These are phyloP conservation scores for Panthera uncia DNA, from an alignment of 2,113 vertebrate species.

Conservation along the genomic window DNA sequence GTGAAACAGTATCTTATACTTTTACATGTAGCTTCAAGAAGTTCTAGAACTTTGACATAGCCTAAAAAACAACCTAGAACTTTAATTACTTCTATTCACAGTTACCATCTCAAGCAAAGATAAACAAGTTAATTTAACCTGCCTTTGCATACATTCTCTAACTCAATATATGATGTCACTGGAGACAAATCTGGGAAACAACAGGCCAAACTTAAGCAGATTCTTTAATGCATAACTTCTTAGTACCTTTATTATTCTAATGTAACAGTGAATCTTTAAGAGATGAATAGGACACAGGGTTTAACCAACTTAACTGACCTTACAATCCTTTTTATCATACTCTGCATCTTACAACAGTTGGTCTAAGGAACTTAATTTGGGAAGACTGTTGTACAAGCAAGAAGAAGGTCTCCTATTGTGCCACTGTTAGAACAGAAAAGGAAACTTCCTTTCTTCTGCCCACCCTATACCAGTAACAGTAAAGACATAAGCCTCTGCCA, in stretches of 20 bases:
- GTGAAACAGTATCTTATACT: background rate
- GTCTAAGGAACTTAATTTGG: slow-evolving; percentile 21
- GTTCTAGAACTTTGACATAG: background rate
- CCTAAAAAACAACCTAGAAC: background rate
- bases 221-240: background rate
- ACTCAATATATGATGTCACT: background rate
- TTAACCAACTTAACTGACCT: background rate
- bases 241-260: slow-evolving; percentile 8
- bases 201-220: background rate
- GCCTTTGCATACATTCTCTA: slow-evolving; percentile 2
- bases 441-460: background rate
- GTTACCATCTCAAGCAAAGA: slow-evolving; percentile 25
- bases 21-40: background rate
- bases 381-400: background rate
- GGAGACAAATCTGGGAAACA: slow-evolving; percentile 27
- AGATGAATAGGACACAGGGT: background rate
- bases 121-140: slow-evolving; percentile 21
- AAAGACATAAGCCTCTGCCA: background rate
- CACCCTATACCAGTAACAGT: background rate
- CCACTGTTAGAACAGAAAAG: background rate
- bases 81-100: slow-evolving; percentile 31
- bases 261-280: background rate
- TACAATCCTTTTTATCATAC: slow-evolving; percentile 32
- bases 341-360: background rate
- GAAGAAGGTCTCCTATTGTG: background rate